Conservation (phyloP, 2,888 invertebrate genomes). For the Cryptocheilus praepositus region DNA sequence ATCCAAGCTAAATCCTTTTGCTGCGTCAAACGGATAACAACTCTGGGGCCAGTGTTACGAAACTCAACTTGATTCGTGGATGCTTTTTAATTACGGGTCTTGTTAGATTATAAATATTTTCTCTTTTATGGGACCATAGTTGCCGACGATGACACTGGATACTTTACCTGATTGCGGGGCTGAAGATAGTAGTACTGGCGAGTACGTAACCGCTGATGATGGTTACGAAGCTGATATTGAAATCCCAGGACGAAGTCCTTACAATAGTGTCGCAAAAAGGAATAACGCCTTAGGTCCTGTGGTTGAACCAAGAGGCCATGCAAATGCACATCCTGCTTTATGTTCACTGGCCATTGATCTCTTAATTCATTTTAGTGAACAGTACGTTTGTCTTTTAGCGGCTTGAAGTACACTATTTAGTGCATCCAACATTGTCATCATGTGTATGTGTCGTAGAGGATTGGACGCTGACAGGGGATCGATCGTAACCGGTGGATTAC, state of each 20-base stretch:
- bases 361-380: conserved; percentile 78
- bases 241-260: conserved; percentile 68
- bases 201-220: conserved; percentile 77
- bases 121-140: conserved; percentile 43
- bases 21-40: too few relatives aligned
- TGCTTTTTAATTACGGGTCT: not conserved
- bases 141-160: conserved; percentile 69
- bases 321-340: conserved; percentile 79
- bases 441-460: conserved; percentile 52
- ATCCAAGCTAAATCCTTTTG: too few relatives aligned
- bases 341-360: conserved; percentile 79
- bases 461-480: conserved; percentile 61
- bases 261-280: conserved; percentile 51
- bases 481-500: conserved; percentile 68
- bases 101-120: not conserved
- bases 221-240: conserved; percentile 83
- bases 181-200: conserved; percentile 70
- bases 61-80: not conserved
- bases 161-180: conserved; percentile 62
- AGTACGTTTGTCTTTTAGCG: conserved; percentile 68
- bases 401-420: not conserved
- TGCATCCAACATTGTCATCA: not conserved
- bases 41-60: too few relatives aligned
- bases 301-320: conserved; percentile 69
- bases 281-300: conserved; percentile 58